Conservation (phyloP, 2,888 invertebrate genomes). For the Listrodromus nycthemerus region DNA sequence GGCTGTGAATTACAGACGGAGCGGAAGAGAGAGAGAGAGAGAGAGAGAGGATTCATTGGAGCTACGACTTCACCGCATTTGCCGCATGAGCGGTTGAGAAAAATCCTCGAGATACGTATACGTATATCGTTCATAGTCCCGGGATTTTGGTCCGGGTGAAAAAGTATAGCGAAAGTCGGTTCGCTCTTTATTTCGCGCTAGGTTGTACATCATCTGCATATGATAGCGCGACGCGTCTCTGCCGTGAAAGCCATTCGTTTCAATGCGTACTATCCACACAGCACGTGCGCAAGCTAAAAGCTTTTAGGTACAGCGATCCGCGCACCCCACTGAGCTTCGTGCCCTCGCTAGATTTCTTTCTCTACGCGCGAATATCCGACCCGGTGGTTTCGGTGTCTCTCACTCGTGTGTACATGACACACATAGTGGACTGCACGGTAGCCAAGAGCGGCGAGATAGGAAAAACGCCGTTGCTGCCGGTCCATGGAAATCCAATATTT, state of each 20-base stretch:
- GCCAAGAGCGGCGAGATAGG: slow-evolving; percentile 8
- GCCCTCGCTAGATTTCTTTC: slow-evolving; percentile 34
- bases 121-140: not conserved
- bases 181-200: slow-evolving; percentile 60
- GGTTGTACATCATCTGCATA: slow-evolving; percentile 81
- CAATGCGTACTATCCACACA: slow-evolving; percentile 76
- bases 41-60: not conserved
- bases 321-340: slow-evolving; percentile 42
- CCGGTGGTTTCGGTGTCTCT: slow-evolving; percentile 16
- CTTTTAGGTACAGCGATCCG: slow-evolving; percentile 70
- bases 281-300: slow-evolving; percentile 72
- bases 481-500: slow-evolving; percentile 55
- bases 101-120: slow-evolving; percentile 68
- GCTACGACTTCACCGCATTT: slow-evolving; percentile 64
- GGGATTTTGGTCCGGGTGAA: slow-evolving; percentile 14
- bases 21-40: not conserved
- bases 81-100: slow-evolving; percentile 75
- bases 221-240: slow-evolving; percentile 76
- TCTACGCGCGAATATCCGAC: slow-evolving; percentile 13
- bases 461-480: not conserved
- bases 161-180: slow-evolving; percentile 67
- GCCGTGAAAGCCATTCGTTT: slow-evolving; percentile 80
- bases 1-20: too few relatives aligned
- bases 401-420: slow-evolving; percentile 28
- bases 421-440: slow-evolving; percentile 7